Evolutionary conservation across 2,797 vertebrate genomes (phyloP).

Genomic region (Tachyglossus aculeatus): DNA sequence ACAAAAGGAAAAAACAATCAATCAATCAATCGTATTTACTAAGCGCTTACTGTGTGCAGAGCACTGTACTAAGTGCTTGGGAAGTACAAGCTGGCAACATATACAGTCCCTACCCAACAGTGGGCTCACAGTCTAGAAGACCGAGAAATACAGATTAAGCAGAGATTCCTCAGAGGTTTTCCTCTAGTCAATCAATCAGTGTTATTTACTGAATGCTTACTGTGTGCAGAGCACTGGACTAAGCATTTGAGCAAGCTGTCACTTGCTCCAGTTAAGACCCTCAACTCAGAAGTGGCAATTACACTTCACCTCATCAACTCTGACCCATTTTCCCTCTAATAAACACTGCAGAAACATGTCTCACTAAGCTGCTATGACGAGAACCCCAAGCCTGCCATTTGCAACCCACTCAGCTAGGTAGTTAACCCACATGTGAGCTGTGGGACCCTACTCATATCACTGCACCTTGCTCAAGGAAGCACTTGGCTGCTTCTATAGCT

Average conservation of each 20-base stretch:
- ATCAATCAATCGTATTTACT: too few relatives aligned
- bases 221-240: too few relatives aligned
- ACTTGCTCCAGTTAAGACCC: neutral
- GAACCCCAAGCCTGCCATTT: neutral
- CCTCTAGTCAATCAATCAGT: too few relatives aligned
- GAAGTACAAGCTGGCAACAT: too few relatives aligned
- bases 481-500: neutral
- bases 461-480: neutral
- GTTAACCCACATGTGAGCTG: neutral
- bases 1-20: too few relatives aligned
- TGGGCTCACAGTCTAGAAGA: too few relatives aligned
- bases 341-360: constrained; percentile 33
- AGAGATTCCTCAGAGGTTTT: too few relatives aligned
- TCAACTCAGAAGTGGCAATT: constrained; percentile 14
- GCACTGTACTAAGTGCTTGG: too few relatives aligned
- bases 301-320: constrained; percentile 28
- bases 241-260: neutral
- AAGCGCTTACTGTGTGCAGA: too few relatives aligned
- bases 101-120: too few relatives aligned
- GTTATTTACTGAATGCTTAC: too few relatives aligned
- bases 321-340: neutral
- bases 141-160: too few relatives aligned
- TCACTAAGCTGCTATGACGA: neutral
- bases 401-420: neutral
- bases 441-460: neutral